Base-by-base conservation (phyloP, 2,113 vertebrate genomes). In the Thamnophis sirtalis region DNA sequence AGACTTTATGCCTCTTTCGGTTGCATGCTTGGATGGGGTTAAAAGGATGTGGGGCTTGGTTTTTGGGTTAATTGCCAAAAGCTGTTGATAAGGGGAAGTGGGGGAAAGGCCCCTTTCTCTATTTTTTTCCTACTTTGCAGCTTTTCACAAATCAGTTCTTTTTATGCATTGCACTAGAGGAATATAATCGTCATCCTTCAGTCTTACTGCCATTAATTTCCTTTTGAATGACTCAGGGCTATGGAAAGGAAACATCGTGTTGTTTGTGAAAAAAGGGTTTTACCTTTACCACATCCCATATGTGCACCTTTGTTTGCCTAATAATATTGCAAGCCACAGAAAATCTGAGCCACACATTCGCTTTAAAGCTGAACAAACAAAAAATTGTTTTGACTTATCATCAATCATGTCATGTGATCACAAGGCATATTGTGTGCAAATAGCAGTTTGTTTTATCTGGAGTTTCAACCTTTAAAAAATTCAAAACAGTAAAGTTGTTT, bases 361-460 rank as follows among this genome's bases (percentile, higher is more conserved):
- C 96, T 96, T 97, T 96, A 98, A 97, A 98, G 97, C 97, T 98
- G 97, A 97, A 97, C 96, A 97, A 98, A 98, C 97, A 97, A 94
- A 92, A 97, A 95, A 95, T 93, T 97, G 97, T 98, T 98, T 98
- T 97, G 97, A 98, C 96, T 97, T 97, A 98, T 97, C 98, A 97
- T 98, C 97, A 98, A 96, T 98, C 97, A 97, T 96, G 96, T 96
- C 97, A 96, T 96, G 95, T 96, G 96, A 98, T 97, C 97, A 96
- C 95, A 38, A 96, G 96, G 96, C 95, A 97, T 96, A 97, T 96
- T 97, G 96, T 97, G 96, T 96, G 96, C 95, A 96, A 97, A 96
- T 97, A 96, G 96, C 96, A 43, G 95, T 96, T 97, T 97, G 97
- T 97, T 98, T 98, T 97, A 98, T 98, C 97, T 98, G 97, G 96